These are phyloP conservation scores for Lerista edwardsae DNA, from an alignment of 2,797 vertebrate species.

Conservation along the genomic window DNA sequence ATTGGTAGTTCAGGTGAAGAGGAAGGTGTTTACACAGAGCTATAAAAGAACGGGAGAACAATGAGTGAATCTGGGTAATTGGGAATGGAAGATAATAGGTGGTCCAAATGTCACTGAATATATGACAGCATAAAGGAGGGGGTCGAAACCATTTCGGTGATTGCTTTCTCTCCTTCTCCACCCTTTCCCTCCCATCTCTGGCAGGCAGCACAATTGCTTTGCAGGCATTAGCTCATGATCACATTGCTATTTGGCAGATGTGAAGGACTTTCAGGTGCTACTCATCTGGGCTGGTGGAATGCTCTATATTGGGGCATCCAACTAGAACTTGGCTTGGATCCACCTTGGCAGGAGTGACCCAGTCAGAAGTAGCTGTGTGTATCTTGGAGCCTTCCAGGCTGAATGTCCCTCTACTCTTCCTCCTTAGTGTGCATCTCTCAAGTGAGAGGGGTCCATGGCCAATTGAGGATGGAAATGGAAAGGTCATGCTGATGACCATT, in stretches of 20 bases:
- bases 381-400: not conserved
- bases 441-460: not conserved
- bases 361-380: not conserved
- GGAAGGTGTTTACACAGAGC: not conserved
- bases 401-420: not conserved
- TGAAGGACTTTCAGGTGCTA: conserved; percentile 12
- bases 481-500: not conserved
- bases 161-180: not conserved
- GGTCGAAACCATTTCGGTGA: not conserved
- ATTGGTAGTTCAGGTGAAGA: not conserved
- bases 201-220: not conserved
- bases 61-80: not conserved
- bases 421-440: not conserved
- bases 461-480: not conserved
- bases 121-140: not conserved
- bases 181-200: not conserved
- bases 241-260: conserved; percentile 5
- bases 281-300: not conserved
- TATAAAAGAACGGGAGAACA: not conserved
- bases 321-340: not conserved
- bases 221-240: conserved; percentile 1
- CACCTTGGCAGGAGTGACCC: no score
- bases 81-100: not conserved
- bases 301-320: conserved; percentile 4
- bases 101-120: not conserved